Base-by-base conservation (phyloP, 2,113 vertebrate species). In the Pollimyrus isidori region DNA sequence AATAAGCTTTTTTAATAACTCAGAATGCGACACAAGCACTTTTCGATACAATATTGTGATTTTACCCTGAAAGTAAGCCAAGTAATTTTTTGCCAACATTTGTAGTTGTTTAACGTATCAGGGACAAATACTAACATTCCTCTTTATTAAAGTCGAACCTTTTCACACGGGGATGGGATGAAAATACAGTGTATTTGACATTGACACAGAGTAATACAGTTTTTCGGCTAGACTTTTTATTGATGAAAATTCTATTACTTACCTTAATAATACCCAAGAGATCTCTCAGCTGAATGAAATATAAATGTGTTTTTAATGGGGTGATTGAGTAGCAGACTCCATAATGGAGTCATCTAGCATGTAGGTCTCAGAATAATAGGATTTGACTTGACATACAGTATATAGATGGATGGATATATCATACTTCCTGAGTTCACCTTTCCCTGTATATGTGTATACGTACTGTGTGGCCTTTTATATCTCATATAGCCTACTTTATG, bases 181-280 rank as follows among this genome's bases (percentile, higher is more conserved):
- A 85, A 85, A 85, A 4, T 85, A 21, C 19, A 23, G 82, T 85
- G 82, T 23, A 21, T 49, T 85, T 85, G 82, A 85, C 82, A 46
- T 15, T 85, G 82, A 85, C 82, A 45, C 82, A 85, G 82, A 85
- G 45, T 85, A 85, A 85, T 85, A 85, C 21, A 23, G 9, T n/a
- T 85, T 84, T 85, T 85, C 82, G 49, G 42, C 19, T 84, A 84
- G 82, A 45, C 82, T 80, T 85, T 85, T 85, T 85, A 46, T 85
- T 85, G 82, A 85, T 49, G 45, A 46, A 85, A 85, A 85, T 85
- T 85, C 82, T 46, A 85, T 85, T 85, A 85, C 82, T 85, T 85
- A 46, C 82, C 82, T 85, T 85, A 85, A 85, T 45, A 85, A 49
- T 85, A 85, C 82, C 82, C 30, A 23, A 85, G 42, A 85, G 42